These are phyloP conservation scores for Mellivora capensis DNA, from an alignment of 2,113 vertebrate genomes.

Conservation along the genomic window DNA sequence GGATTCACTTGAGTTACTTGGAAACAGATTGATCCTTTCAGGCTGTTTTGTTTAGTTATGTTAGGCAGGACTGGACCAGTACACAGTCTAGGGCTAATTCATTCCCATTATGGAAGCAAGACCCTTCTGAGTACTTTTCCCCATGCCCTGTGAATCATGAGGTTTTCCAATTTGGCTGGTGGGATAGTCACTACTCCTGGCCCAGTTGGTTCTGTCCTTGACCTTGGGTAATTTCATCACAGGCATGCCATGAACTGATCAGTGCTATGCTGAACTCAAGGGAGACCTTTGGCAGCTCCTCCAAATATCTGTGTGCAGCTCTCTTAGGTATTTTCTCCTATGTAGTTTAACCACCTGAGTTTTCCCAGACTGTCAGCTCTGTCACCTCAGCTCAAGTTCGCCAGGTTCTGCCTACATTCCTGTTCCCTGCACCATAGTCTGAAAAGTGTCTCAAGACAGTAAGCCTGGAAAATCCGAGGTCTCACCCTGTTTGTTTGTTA, in stretches of 20 bases:
- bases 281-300: background rate
- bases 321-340: background rate
- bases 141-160: slow-evolving; percentile 21
- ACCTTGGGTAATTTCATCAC: background rate
- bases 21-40: slow-evolving; percentile 37
- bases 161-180: slow-evolving; percentile 5
- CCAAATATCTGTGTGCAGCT: background rate
- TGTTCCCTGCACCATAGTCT: background rate
- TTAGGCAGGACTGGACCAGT: background rate
- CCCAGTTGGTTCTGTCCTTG: background rate
- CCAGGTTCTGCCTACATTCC: background rate
- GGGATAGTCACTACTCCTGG: background rate
- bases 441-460: background rate
- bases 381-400: background rate
- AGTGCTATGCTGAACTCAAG: background rate
- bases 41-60: slow-evolving; percentile 3
- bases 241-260: background rate
- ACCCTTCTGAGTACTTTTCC: background rate
- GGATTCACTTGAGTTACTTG: background rate
- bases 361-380: background rate
- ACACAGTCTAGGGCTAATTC: background rate
- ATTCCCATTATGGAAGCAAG: slow-evolving; percentile 9
- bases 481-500: background rate
- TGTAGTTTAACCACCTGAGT: background rate
- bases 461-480: background rate